phyloP scores from a whole-genome alignment of 2,113 vertebrate genomes.

The Neodon shergylaensis region DNA sequence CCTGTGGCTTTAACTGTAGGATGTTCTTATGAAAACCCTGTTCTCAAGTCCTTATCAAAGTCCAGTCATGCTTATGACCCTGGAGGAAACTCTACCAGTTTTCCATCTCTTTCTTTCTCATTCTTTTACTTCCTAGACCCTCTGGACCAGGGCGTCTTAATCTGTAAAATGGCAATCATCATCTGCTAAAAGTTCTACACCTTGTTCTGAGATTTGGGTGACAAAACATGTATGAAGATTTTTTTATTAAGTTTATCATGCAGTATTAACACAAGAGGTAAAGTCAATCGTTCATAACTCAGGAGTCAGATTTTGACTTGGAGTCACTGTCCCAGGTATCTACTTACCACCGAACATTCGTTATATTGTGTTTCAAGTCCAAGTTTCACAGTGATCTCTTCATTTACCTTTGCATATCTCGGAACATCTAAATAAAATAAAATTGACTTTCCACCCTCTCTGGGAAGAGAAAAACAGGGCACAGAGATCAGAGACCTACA shows the following conservation, averaged over 20 bases:
- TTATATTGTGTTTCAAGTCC: accelerated
- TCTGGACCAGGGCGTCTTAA: background rate
- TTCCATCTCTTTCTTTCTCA: background rate
- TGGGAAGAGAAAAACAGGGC: background rate
- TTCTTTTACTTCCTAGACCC: background rate
- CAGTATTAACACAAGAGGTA: background rate
- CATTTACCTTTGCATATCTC: accelerated
- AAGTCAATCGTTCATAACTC: background rate
- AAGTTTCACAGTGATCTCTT: accelerated
- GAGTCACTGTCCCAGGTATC: background rate
- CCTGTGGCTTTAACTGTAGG: accelerated
- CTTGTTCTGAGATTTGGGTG: background rate
- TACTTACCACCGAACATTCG: conserved; percentile 68
- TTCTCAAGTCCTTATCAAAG: too few relatives aligned
- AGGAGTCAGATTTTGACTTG: background rate
- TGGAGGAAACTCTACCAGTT: too few relatives aligned
- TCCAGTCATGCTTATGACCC: background rate
- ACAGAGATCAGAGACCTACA: background rate
- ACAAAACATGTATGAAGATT: background rate
- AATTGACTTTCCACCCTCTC: accelerated
- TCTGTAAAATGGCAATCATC: background rate
- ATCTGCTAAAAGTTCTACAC: background rate
- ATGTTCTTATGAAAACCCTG: background rate
- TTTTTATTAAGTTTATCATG: background rate
- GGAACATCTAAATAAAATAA: accelerated